A percentile compares a stretch with the other conserved stretches of the same genome.
phyloP scores from a whole-genome alignment of 2,888 invertebrate species.

The Lithosia quadra region DNA sequence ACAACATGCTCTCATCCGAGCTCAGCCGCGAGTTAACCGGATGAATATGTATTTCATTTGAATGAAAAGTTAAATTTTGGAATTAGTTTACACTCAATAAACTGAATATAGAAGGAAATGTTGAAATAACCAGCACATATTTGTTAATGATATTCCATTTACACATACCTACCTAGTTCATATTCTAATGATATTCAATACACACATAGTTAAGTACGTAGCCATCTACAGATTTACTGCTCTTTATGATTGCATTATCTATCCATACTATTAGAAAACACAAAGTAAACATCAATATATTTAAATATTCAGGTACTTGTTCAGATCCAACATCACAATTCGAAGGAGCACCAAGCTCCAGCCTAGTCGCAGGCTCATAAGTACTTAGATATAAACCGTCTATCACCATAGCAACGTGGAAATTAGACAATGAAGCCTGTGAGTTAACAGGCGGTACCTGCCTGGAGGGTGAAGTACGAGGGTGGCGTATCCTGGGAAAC shows the following conservation, averaged over 20 bases:
- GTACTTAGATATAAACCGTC: conserved; percentile 48
- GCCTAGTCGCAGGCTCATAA: conserved; percentile 35
- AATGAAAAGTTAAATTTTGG: background rate
- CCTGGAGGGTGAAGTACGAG: conserved; percentile 32
- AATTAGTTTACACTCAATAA: background rate
- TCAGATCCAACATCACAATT: conserved; percentile 32
- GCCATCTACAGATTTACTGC: no score
- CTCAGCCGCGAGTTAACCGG: conserved; percentile 41
- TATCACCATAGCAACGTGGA: conserved; percentile 70
- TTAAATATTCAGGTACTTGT: conserved; percentile 22
- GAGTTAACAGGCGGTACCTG: conserved; percentile 53
- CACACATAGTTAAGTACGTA: no score
- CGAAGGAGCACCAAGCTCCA: conserved; percentile 30
- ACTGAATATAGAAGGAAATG: background rate
- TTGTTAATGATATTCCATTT: background rate
- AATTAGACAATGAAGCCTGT: conserved; percentile 62
- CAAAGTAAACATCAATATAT: conserved; percentile 17
- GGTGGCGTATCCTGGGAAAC: conserved; percentile 42
- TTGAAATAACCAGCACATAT: background rate
- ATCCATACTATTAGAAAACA: no score
- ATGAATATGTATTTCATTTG: conserved; percentile 33
- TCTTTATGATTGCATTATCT: no score
- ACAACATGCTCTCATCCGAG: conserved; percentile 48
- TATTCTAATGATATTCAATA: no score
- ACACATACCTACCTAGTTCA: no score